Evolutionary conservation across 2,888 invertebrate species (phyloP).

Genomic region (Amphipoea oculea): DNA sequence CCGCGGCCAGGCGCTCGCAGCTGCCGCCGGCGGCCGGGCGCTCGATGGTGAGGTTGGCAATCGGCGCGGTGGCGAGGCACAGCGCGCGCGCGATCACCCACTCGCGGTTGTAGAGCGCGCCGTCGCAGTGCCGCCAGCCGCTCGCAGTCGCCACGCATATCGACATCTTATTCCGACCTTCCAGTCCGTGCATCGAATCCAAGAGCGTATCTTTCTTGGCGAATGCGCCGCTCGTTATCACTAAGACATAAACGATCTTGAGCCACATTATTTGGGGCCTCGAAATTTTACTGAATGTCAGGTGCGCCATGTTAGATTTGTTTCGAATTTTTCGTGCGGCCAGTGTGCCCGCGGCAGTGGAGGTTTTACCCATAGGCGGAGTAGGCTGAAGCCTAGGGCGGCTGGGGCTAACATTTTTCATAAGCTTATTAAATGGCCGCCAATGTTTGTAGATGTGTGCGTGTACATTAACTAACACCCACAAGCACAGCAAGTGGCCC

Average conservation of each 20-base stretch:
- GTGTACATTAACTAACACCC: too few species aligned
- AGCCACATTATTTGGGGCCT: conserved; percentile 45
- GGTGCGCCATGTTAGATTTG: not conserved
- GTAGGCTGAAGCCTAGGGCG: too few species aligned
- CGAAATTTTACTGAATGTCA: conserved; percentile 19
- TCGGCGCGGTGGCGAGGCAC: conserved; percentile 50
- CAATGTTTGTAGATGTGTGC: too few species aligned
- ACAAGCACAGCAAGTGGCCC: too few species aligned
- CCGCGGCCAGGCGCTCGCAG: conserved; percentile 50
- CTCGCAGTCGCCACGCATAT: conserved; percentile 54
- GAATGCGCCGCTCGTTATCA: conserved; percentile 26
- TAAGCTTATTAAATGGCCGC: too few species aligned
- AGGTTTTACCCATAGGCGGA: too few species aligned
- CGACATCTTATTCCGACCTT: conserved; percentile 49
- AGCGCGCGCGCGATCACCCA: conserved; percentile 64
- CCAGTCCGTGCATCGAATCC: conserved; percentile 55
- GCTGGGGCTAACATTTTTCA: too few species aligned
- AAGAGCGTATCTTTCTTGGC: conserved; percentile 51
- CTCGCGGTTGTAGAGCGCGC: conserved; percentile 68
- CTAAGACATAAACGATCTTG: conserved; percentile 32
- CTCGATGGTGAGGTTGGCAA: conserved; percentile 38
- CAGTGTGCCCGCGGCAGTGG: conserved; percentile 10
- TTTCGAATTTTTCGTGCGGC: conserved; percentile 16
- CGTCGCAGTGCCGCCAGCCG: conserved; percentile 60
- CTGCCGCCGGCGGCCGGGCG: conserved; percentile 21